A percentile compares a stretch with the other conserved stretches of the same genome.
phyloP scores from a whole-genome alignment of 2,113 vertebrate species.

The zebrafish (Danio rerio) region DNA sequence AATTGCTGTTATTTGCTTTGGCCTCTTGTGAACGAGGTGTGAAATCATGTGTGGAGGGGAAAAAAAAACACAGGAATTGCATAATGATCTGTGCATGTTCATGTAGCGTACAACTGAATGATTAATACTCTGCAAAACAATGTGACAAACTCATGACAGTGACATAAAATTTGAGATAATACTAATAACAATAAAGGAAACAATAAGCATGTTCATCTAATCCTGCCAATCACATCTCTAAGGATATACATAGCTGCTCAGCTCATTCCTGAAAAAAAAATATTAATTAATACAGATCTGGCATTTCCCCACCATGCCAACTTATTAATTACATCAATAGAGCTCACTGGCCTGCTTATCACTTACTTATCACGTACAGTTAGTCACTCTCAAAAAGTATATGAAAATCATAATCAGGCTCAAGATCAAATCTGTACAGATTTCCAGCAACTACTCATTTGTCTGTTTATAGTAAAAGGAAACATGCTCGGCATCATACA shows the following conservation, averaged over 20 bases:
- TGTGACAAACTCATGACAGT: no score
- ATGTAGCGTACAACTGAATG: no score
- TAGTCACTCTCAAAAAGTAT: not conserved
- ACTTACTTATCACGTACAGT: not conserved
- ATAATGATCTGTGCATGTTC: no score
- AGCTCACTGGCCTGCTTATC: not conserved
- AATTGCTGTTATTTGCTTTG: slow-evolving; percentile 51
- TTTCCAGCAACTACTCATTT: not conserved
- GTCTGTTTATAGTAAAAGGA: not conserved
- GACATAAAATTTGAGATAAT: no score
- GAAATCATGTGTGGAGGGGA: slow-evolving; percentile 28
- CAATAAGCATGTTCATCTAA: not conserved
- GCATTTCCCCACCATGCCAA: slow-evolving; percentile 2
- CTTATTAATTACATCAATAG: slow-evolving; percentile 14
- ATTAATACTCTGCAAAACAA: no score
- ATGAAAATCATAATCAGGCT: not conserved
- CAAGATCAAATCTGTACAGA: no score
- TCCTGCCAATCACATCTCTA: not conserved
- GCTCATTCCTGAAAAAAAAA: not conserved
- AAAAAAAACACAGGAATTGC: not conserved
- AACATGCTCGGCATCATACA: not conserved
- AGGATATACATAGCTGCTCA: not conserved
- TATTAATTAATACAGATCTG: not conserved
- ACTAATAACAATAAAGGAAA: no score
- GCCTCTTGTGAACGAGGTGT: slow-evolving; percentile 40